Evolutionary conservation across 2,113 vertebrate genomes (phyloP), one percentile per base, ranked within the genome.

Genomic region (Chaetops frenatus): DNA sequence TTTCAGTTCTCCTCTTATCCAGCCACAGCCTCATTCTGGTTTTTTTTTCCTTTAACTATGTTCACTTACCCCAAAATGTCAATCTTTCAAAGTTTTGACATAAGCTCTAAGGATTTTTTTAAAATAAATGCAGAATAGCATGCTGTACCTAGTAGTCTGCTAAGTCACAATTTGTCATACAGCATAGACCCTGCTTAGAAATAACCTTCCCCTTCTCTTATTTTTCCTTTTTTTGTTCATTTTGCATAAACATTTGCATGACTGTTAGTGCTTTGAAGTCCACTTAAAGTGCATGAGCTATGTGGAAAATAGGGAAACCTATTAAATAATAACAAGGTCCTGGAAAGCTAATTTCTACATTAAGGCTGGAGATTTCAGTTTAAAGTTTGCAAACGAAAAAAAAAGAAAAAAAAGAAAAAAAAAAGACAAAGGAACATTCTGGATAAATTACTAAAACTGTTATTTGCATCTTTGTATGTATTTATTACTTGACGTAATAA

Each of bases 401-500:
- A 72, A 61, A 69, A 54, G 54, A 98, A 78, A 58, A 54, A 67
- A 71, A 53, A 50, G 28, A 40, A 36, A 97, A 91, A 82, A 96
- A 96, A 95, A 98, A 95, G 21, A 86, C 97, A 97, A 71, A 80
- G 86, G 61, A 97, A 96, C 95, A 96, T 95, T 97, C 96, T 94
- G 97, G 97, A 97, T 96, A 95, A 98, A 97, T 84, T 88, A 98
- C 97, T 97, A 98, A 98, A 98, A 98, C 98, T 98, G 98, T 98
- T 98, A 98, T 98, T 98, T 98, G 98, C 98, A 98, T 99, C 98
- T 99, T 99, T 99, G 98, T 99, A 99, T 99, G 98, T 99, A 99
- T 99, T 99, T 99, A 99, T 99, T 99, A 99, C 99, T 99, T 98
- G 97, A 98, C 88, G 99, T 99, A 99, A 99, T 99, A 99, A 99